phyloP scores from a whole-genome alignment of 2,888 invertebrate species.

The Teleogryllus oceanicus region DNA sequence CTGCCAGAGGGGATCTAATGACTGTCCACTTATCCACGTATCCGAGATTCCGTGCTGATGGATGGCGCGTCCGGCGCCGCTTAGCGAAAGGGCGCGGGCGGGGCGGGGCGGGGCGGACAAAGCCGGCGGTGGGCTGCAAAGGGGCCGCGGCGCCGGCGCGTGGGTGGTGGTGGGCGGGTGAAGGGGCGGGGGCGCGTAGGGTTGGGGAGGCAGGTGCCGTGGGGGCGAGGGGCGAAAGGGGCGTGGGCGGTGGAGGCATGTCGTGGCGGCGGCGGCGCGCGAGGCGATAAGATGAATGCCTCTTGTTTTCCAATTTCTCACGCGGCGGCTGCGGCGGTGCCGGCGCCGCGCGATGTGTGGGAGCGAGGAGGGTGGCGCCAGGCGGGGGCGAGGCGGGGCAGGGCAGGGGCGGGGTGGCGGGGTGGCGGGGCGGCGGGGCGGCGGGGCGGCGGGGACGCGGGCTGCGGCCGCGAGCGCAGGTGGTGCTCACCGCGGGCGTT shows the following conservation, averaged over 20 bases:
- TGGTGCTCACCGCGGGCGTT: not conserved
- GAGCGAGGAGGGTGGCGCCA: not conserved
- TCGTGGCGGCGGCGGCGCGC: not conserved
- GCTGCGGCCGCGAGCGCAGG: not conserved
- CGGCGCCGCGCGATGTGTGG: not conserved
- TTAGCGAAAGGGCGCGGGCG: not conserved
- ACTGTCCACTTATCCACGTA: slow-evolving; percentile 4
- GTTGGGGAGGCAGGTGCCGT: not conserved
- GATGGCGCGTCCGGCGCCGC: not conserved
- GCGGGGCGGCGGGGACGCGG: not conserved
- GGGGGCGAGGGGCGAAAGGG: not conserved
- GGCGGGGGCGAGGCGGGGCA: not conserved
- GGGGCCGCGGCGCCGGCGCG: not conserved
- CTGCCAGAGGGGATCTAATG: not conserved
- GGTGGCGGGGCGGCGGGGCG: not conserved
- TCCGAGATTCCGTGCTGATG: not conserved
- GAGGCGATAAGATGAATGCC: not conserved
- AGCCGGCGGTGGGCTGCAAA: not conserved
- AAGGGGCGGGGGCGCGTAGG: not conserved
- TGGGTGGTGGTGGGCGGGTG: not conserved
- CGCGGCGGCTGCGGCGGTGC: not conserved
- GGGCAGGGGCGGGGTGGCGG: not conserved
- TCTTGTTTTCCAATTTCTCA: slow-evolving; percentile 18
- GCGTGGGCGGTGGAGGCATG: not conserved
- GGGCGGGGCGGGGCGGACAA: not conserved